Percentiles rank a stretch among this genome's conserved stretches.
Conservation (phyloP, 2,797 vertebrate genomes). For the Amphiprion clarkii region DNA sequence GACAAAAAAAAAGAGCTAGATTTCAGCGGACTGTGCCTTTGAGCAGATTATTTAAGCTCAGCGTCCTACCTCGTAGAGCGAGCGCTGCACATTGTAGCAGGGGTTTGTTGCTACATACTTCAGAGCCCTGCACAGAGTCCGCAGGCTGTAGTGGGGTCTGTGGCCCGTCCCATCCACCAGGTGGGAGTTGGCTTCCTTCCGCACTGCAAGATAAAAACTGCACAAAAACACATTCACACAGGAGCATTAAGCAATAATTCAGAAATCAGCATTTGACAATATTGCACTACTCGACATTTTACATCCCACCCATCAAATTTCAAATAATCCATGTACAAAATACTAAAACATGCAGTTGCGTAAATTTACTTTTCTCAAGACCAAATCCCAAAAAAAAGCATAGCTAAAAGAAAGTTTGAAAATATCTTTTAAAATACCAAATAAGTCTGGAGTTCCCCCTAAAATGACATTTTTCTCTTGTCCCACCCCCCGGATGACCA, state of each 20-base stretch:
- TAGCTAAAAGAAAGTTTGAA: too few relatives aligned
- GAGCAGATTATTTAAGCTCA: rapidly evolving
- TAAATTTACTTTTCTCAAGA: too few relatives aligned
- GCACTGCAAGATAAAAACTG: slow-evolving; percentile 93
- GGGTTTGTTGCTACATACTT: slow-evolving; percentile 91
- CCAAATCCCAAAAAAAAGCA: too few relatives aligned
- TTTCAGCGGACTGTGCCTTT: not conserved
- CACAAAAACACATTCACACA: slow-evolving; percentile 13
- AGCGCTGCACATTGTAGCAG: slow-evolving; percentile 91
- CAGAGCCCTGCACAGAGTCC: slow-evolving; percentile 94
- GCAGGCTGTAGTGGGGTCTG: slow-evolving; percentile 95
- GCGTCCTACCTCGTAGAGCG: slow-evolving; percentile 92
- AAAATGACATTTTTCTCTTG: too few relatives aligned
- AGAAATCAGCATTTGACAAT: not conserved
- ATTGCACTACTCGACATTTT: too few relatives aligned
- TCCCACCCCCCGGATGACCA: too few relatives aligned
- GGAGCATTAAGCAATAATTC: not conserved
- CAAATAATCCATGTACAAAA: too few relatives aligned
- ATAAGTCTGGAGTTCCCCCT: too few relatives aligned
- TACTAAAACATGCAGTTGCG: too few relatives aligned
- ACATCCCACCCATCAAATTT: too few relatives aligned
- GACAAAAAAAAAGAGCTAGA: too few relatives aligned
- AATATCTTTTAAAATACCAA: too few relatives aligned
- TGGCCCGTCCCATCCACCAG: slow-evolving; percentile 95
- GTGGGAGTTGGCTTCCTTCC: slow-evolving; percentile 87